Conservation (phyloP, 2,113 vertebrate genomes). For the Muscicapa adusta region DNA sequence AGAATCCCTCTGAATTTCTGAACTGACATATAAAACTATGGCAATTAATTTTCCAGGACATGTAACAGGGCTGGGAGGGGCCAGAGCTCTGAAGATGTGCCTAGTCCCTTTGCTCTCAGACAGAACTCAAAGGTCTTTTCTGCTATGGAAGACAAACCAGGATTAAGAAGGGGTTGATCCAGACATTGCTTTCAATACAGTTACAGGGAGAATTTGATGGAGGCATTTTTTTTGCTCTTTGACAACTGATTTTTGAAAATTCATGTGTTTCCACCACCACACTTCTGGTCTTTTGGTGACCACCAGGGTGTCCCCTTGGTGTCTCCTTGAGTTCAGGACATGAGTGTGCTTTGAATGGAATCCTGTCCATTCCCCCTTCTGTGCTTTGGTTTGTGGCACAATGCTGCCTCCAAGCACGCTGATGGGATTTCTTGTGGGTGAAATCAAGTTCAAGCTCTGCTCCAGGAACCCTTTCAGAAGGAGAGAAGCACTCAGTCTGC, state of each 20-base stretch:
- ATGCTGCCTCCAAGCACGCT: not conserved
- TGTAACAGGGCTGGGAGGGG: not conserved
- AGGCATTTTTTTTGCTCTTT: not conserved
- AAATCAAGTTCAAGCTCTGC: not conserved
- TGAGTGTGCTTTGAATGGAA: accelerated
- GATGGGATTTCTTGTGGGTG: not conserved
- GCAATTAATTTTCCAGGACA: not conserved
- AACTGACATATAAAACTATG: not conserved
- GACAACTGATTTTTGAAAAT: not conserved
- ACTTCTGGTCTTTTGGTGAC: not conserved
- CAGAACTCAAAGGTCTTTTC: not conserved
- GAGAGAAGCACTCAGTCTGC: not conserved
- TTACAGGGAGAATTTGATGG: not conserved
- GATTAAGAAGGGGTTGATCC: not conserved
- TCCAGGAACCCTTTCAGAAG: not conserved
- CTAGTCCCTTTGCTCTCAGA: not conserved
- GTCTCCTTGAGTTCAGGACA: not conserved
- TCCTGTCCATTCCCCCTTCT: not conserved
- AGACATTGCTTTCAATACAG: not conserved
- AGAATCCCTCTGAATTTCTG: not conserved
- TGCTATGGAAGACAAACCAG: not conserved
- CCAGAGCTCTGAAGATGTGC: not conserved
- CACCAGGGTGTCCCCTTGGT: accelerated
- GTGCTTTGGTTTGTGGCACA: not conserved
- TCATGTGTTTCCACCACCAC: not conserved